These are phyloP conservation scores for Apoda limacodes DNA, from an alignment of 2,888 invertebrate species.

Conservation along the genomic window DNA sequence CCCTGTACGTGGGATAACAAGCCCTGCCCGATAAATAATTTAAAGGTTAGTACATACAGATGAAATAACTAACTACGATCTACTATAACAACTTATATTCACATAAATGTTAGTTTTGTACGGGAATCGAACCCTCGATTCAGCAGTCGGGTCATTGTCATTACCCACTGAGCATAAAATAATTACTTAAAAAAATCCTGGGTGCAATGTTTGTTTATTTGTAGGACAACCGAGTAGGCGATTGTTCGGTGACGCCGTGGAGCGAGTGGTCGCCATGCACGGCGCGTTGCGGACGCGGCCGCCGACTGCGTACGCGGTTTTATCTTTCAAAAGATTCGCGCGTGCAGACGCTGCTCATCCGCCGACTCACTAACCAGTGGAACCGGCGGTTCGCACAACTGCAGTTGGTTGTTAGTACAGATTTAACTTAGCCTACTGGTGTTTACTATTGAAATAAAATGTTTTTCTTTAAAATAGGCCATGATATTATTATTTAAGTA, in stretches of 20 bases:
- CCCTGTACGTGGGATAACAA: no score
- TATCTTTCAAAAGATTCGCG: conserved; percentile 31
- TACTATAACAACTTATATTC: no score
- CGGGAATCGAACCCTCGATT: no score
- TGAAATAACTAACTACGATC: no score
- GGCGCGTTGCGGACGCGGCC: conserved; percentile 82
- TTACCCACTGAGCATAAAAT: background rate
- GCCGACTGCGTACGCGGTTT: conserved; percentile 64
- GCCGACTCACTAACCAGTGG: conserved; percentile 34
- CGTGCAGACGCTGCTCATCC: conserved; percentile 34
- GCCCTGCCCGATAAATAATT: no score
- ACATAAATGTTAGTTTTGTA: no score
- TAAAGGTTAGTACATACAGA: no score
- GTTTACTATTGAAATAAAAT: no score
- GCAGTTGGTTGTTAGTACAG: conserved; percentile 38
- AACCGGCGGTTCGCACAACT: conserved; percentile 40
- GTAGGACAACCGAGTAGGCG: conserved; percentile 33
- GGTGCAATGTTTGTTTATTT: conserved; percentile 2
- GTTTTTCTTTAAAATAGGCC: no score
- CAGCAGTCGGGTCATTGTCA: no score
- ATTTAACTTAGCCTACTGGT: no score
- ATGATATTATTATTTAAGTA: no score
- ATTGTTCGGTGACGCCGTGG: conserved; percentile 79
- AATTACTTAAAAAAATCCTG: background rate
- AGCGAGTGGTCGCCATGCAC: conserved; percentile 86